A percentile compares a stretch with the other conserved stretches of the same genome.
Conservation (phyloP, 2,113 vertebrate species). For the Chiloscyllium plagiosum region DNA sequence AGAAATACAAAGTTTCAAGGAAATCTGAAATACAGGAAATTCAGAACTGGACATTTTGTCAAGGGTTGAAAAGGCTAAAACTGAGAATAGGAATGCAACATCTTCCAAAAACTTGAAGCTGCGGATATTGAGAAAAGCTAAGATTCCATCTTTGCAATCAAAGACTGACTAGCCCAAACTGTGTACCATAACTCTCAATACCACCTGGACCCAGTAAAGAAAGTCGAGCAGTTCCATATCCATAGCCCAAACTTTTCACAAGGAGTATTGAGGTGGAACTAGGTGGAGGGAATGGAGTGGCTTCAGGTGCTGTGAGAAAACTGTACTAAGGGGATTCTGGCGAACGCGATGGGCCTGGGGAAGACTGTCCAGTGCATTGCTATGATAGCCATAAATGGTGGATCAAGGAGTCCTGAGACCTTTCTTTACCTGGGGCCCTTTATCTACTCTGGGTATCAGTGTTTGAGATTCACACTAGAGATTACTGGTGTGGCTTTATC, state of each 20-base stretch:
- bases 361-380: constrained; percentile 97
- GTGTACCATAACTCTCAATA: constrained; percentile 61
- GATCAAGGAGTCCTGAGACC: constrained; percentile 89
- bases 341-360: constrained; percentile 95
- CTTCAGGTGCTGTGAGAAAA: constrained; percentile 96
- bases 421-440: constrained; percentile 87
- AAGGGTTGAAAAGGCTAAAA: too few species aligned
- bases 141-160: too few species aligned
- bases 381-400: constrained; percentile 90
- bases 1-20: too few species aligned
- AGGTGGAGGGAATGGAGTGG: constrained; percentile 97
- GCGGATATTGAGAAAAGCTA: too few species aligned
- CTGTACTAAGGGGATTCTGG: constrained; percentile 94
- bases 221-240: constrained; percentile 73
- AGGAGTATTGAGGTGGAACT: constrained; percentile 92
- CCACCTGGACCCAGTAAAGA: constrained; percentile 73
- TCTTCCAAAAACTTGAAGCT: too few species aligned
- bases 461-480: constrained; percentile 88
- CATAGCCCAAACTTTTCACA: constrained; percentile 79
- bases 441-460: constrained; percentile 94
- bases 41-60: too few species aligned
- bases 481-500: constrained; percentile 88
- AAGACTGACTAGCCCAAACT: too few species aligned
- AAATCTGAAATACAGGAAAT: too few species aligned
- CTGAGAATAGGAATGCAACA: too few species aligned